These are phyloP conservation scores for Rhynchonema sp. DNA, from an alignment of 2,888 invertebrate species.

Conservation along the genomic window DNA sequence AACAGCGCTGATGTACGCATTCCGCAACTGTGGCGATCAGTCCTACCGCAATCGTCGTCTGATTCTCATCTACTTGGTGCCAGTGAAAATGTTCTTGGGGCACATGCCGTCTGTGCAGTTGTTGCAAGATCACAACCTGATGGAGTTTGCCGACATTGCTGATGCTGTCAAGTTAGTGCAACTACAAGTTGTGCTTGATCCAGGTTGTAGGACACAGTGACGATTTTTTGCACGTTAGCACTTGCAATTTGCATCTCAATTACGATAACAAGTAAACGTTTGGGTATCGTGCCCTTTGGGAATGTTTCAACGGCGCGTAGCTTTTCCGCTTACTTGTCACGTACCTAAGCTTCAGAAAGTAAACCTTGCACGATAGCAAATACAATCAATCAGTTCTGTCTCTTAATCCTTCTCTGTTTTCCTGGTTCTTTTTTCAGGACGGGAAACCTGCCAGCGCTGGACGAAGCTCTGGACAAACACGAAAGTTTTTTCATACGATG, in stretches of 20 bases:
- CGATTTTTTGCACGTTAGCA: too few species aligned
- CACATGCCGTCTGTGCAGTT: slow-evolving; percentile 67
- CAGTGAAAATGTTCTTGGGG: slow-evolving; percentile 89
- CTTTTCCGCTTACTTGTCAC: too few species aligned
- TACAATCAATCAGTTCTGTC: neutral
- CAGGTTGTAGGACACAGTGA: too few species aligned
- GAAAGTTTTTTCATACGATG: slow-evolving; percentile 80
- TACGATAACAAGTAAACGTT: too few species aligned
- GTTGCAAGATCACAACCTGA: slow-evolving; percentile 66
- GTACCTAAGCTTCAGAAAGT: too few species aligned
- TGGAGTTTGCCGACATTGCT: slow-evolving; percentile 72
- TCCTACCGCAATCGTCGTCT: slow-evolving; percentile 67
- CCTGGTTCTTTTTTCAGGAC: slow-evolving; percentile 32
- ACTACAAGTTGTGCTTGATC: too few species aligned
- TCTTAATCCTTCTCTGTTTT: neutral
- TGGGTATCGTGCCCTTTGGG: too few species aligned
- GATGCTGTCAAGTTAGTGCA: slow-evolving; percentile 60
- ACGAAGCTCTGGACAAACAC: slow-evolving; percentile 59
- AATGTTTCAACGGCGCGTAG: too few species aligned
- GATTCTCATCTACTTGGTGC: slow-evolving; percentile 80
- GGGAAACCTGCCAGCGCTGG: slow-evolving; percentile 65
- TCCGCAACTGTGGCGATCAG: slow-evolving; percentile 55
- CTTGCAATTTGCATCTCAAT: too few species aligned
- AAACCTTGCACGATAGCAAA: neutral
- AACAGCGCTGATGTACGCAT: slow-evolving; percentile 73